These are phyloP conservation scores for Dreissena rostriformis DNA, from an alignment of 1,140 invertebrate species.

Conservation along the genomic window DNA sequence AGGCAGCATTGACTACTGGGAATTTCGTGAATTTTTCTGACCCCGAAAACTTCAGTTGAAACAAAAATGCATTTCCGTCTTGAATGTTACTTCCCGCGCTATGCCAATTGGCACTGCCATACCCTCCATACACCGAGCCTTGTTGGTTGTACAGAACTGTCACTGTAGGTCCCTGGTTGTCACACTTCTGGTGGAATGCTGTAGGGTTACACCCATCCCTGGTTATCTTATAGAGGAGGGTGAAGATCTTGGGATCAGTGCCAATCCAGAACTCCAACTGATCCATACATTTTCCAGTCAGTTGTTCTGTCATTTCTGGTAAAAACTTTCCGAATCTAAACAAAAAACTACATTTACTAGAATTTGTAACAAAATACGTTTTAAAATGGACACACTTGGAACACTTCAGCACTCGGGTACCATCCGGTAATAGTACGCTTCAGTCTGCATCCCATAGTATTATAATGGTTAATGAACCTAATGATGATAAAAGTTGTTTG, in stretches of 20 bases:
- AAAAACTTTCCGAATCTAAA: no score
- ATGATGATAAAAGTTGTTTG: no score
- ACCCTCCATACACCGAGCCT: slow-evolving; percentile 58
- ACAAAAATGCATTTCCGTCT: slow-evolving; percentile 58
- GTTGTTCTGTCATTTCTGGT: slow-evolving; percentile 6
- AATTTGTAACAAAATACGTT: no score
- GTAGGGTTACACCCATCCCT: slow-evolving; percentile 36
- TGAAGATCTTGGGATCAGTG: slow-evolving; percentile 15
- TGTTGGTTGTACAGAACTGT: slow-evolving; percentile 46
- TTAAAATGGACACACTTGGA: no score
- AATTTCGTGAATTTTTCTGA: slow-evolving; percentile 18
- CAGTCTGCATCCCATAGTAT: no score
- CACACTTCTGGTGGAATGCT: slow-evolving; percentile 51
- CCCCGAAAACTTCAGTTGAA: slow-evolving; percentile 35
- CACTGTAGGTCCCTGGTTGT: slow-evolving; percentile 52
- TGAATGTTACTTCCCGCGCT: slow-evolving; percentile 4
- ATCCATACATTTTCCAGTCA: background rate
- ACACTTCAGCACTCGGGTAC: no score
- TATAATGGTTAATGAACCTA: no score
- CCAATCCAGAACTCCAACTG: slow-evolving; percentile 27
- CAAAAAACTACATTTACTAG: no score
- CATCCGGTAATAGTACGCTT: no score
- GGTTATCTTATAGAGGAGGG: slow-evolving; percentile 46
- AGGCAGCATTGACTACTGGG: slow-evolving; percentile 7
- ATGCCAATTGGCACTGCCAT: slow-evolving; percentile 40